Evolutionary conservation across 2,113 vertebrate species (phyloP).

Genomic region (Perca flavescens): DNA sequence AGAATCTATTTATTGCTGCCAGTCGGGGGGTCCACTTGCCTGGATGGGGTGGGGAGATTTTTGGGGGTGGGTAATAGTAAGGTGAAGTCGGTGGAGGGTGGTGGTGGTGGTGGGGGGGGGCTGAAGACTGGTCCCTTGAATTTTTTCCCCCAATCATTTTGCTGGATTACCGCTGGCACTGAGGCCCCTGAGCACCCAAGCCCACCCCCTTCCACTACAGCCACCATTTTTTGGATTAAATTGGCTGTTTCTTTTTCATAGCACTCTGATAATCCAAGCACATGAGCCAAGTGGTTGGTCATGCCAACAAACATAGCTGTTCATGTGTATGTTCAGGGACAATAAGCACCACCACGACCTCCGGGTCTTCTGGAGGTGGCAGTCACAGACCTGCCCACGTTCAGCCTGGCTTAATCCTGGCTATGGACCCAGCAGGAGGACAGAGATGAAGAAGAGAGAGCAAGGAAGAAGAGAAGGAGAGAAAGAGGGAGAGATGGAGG

Average conservation of each 20-base stretch:
- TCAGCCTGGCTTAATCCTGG: constrained; percentile 73
- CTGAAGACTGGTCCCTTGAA: constrained; percentile 72
- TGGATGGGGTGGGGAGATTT: constrained; percentile 39
- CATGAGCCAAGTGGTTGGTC: constrained; percentile 73
- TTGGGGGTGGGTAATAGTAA: constrained; percentile 32
- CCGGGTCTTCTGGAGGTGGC: constrained; percentile 50
- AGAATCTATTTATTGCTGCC: constrained; percentile 87
- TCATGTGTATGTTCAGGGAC: constrained; percentile 53
- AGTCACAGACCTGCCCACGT: constrained; percentile 70
- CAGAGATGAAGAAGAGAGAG: constrained; percentile 25
- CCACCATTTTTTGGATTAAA: constrained; percentile 70
- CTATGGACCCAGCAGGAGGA: constrained; percentile 60
- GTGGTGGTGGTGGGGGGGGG: not conserved
- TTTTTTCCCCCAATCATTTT: constrained; percentile 70
- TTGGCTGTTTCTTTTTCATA: constrained; percentile 74
- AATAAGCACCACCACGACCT: constrained; percentile 75
- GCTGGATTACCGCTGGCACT: constrained; percentile 73
- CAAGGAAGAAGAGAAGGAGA: not conserved
- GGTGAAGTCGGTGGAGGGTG: constrained; percentile 22
- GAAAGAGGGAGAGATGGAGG: constrained; percentile 53
- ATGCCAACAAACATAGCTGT: constrained; percentile 58
- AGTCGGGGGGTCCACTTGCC: constrained; percentile 79
- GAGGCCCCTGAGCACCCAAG: constrained; percentile 53
- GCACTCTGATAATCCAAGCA: constrained; percentile 76
- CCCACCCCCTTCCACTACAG: constrained; percentile 30